These are phyloP conservation scores for Chrysopa pallens DNA, from an alignment of 1,140 invertebrate genomes.

Conservation along the genomic window DNA sequence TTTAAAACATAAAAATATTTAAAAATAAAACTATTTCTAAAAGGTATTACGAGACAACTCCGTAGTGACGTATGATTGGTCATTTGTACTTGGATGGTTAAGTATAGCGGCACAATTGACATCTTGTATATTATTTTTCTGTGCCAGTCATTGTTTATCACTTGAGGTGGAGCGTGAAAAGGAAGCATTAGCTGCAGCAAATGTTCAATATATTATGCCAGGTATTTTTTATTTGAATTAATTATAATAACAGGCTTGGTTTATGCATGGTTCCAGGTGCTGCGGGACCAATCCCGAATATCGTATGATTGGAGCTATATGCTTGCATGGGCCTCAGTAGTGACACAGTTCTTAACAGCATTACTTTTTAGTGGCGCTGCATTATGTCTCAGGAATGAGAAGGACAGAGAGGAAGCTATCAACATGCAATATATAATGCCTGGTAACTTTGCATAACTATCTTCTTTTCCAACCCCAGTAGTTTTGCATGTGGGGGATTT, in stretches of 20 bases:
- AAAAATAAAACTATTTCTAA: not conserved
- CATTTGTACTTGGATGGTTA: constrained; percentile 67
- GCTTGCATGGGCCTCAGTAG: constrained; percentile 86
- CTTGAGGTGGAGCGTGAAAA: constrained; percentile 42
- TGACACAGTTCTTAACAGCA: constrained; percentile 68
- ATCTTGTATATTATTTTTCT: constrained; percentile 60
- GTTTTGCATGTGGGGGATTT: not conserved
- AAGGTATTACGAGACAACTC: constrained; percentile 56
- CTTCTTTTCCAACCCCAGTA: constrained; percentile 1
- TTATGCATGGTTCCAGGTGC: constrained; percentile 40
- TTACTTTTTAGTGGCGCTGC: constrained; percentile 83
- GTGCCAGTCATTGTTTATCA: constrained; percentile 56
- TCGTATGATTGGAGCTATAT: constrained; percentile 93
- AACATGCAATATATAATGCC: constrained; percentile 97
- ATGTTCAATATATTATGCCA: constrained; percentile 79
- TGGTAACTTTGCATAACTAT: constrained; percentile 42
- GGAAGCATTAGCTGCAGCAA: constrained; percentile 45
- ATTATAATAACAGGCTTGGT: constrained; percentile 8
- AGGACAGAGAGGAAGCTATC: constrained; percentile 81
- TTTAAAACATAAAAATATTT: no score
- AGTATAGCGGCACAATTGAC: constrained; percentile 55
- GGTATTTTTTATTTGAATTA: constrained; percentile 26
- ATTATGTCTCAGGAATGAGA: constrained; percentile 79
- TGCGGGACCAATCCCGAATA: constrained; percentile 67
- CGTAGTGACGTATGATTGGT: constrained; percentile 60